Base-by-base conservation (phyloP, 2,797 vertebrate species). In the Premnoplex brunnescens region DNA sequence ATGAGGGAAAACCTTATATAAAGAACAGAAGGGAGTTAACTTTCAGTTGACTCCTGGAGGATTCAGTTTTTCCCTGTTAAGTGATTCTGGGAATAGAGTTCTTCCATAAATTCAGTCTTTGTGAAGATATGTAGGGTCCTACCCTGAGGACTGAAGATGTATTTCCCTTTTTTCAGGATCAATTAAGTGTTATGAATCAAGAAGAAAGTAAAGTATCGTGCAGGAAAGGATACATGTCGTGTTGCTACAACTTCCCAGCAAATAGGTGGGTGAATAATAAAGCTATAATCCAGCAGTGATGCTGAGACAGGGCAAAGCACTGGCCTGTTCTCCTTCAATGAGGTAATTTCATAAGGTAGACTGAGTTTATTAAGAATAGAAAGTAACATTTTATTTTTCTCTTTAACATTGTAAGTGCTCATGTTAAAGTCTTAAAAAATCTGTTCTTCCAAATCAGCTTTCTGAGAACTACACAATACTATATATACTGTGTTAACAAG, bases 401-500 rank as follows among this genome's bases (percentile, higher is more conserved):
- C 80, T 90, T 84, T 91, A 88, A 81, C 43, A 62, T 75, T 44
- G 10, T 72, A 86, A 88, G 20, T 66, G 15, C 21, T 91, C 28
- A 39, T 76, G 28, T 64, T 92, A 76, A 78, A 74, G 71, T 87
- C 51, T 76, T 90, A 82, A 73, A 92, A 83, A 93, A 34, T 34
- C 32, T 67, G 8, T 76, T 87, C 82, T 86, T 89, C 69, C 26
- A 87, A 93, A 85, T 63, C 37, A 54, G 48, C 48, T 64, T 67
- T 22, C 74, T 94, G 79, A 72, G 76, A 91, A 59, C 69, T 82
- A 49, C 62, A 85, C 41, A 60, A 51, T 72, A 71, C 37, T 26
- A 59, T 66, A 78, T 76, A 79, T 32, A 63, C 51, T 39, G 63
- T 58, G 66, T 95, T 96, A 96, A 96, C 71, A 87, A 95, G 88